Percentiles rank a stretch among this genome's conserved stretches.
Evolutionary conservation across 2,113 vertebrate genomes (phyloP).

Genomic region (Saguinus imperator): DNA sequence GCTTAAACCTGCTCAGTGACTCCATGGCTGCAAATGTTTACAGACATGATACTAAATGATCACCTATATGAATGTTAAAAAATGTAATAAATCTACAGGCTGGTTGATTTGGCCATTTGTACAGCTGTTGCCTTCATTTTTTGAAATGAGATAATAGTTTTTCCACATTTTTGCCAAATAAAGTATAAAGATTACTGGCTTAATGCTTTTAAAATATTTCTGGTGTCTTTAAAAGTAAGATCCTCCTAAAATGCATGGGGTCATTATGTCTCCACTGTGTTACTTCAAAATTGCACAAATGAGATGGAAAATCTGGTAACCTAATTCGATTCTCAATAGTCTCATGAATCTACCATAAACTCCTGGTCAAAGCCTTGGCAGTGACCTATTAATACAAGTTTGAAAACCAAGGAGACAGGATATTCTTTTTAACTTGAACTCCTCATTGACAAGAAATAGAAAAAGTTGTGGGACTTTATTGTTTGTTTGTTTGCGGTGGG

Average conservation of each 20-base stretch:
- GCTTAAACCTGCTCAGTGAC: neutral
- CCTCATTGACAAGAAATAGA: conserved; percentile 53
- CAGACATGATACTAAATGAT: neutral
- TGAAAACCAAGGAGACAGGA: neutral
- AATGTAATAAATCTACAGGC: neutral
- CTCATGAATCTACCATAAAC: conserved; percentile 10
- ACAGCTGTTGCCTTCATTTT: neutral
- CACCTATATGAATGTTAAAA: neutral
- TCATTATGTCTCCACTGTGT: neutral
- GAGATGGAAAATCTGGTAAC: neutral
- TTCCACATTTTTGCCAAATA: neutral
- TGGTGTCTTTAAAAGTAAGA: neutral
- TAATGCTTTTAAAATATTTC: neutral
- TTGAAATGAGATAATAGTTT: neutral
- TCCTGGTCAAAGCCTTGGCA: neutral
- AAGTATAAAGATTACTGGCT: neutral
- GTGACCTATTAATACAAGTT: conserved; percentile 50
- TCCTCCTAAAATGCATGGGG: neutral
- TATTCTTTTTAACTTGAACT: conserved; percentile 62
- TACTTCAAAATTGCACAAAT: conserved; percentile 23
- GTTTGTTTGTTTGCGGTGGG: neutral
- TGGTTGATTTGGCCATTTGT: neutral
- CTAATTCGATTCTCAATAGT: conserved; percentile 41
- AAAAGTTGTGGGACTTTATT: neutral
- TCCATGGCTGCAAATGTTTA: neutral